phyloP scores from a whole-genome alignment of 2,797 vertebrate species.

The Triplophysa bombifrons region DNA sequence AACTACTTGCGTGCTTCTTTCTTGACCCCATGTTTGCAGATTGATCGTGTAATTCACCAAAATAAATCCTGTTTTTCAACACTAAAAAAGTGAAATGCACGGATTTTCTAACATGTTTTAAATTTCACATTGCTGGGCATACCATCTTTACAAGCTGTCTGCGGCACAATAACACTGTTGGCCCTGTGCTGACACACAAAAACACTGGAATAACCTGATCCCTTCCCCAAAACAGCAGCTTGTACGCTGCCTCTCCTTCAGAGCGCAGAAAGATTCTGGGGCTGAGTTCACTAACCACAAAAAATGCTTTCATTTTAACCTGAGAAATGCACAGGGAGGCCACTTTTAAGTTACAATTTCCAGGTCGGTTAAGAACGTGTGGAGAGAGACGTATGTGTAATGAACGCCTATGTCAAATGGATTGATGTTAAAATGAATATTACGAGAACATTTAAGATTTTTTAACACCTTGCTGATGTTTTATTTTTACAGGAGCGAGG shows the following conservation, averaged over 20 bases:
- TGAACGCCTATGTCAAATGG: slow-evolving; percentile 36
- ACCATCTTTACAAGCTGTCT: slow-evolving; percentile 61
- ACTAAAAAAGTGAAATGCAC: slow-evolving; percentile 41
- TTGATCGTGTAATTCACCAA: slow-evolving; percentile 51
- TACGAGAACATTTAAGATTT: slow-evolving; percentile 44
- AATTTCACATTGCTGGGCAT: slow-evolving; percentile 47
- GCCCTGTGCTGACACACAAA: slow-evolving; percentile 60
- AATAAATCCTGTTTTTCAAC: slow-evolving; percentile 44
- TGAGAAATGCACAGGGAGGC: slow-evolving; percentile 31
- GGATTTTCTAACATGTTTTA: slow-evolving; percentile 59
- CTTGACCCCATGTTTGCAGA: slow-evolving; percentile 44
- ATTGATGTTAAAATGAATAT: slow-evolving; percentile 41
- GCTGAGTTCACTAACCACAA: slow-evolving; percentile 43
- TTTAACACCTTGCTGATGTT: slow-evolving; percentile 40
- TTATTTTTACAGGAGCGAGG: slow-evolving; percentile 32
- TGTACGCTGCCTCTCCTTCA: slow-evolving; percentile 40
- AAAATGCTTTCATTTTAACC: slow-evolving; percentile 28
- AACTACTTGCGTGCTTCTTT: slow-evolving; percentile 28
- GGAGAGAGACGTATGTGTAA: slow-evolving; percentile 29
- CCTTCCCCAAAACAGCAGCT: slow-evolving; percentile 47
- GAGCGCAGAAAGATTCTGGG: slow-evolving; percentile 21
- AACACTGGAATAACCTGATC: slow-evolving; percentile 45
- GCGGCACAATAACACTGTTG: slow-evolving; percentile 50
- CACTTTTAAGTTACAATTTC: slow-evolving; percentile 40
- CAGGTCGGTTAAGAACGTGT: slow-evolving; percentile 12